Evolutionary conservation across 2,797 vertebrate genomes (phyloP), one percentile per base, ranked within the genome.

Genomic region (Nothura maculosa): DNA sequence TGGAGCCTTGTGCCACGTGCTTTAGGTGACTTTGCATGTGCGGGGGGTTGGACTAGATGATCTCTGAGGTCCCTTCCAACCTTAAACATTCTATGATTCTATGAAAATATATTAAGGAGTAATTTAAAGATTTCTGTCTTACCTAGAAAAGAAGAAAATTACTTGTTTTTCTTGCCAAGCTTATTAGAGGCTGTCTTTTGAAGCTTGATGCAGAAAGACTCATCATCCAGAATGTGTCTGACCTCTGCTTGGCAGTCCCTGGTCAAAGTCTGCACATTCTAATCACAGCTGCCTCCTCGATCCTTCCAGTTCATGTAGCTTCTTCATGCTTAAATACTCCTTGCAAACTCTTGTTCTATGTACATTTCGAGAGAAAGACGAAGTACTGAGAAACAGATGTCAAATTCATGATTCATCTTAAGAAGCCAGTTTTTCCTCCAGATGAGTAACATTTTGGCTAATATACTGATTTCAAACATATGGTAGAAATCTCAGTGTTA

Each of bases 51-150:
- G 9, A 38, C 38, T 38, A 38, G 38, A 38, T 38, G 38, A 38
- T 38, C 38, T 38, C 38, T 38, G 38, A 38, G 38, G 38, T 38
- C 38, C 38, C 38, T 38, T 38, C 38, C 38, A 38, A 38, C 38
- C 38, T 38, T 38, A 38, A 38, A 11, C 38, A 38, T 38, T 38
- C 9, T 38, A 38, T 38, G 38, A 38, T 38, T 38, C 38, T 10
- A 38, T 38, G 9, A 38, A 38, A 38, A 38, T 64, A 75, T 4
- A 55, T 80, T 69, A 73, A 3, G 4, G 0, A 0, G 28, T 63
- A 32, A 10, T 48, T 62, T 36, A 50, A 69, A 69, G 34, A 72
- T 67, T 28, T 74, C 0, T 19, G 17, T 69, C 4, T 28, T 78
- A 45, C 17, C 10, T 38, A 38, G 12, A 11, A 38, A 38, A 38